These are phyloP conservation scores for Phania funesta DNA, from an alignment of 2,888 invertebrate species.

Conservation along the genomic window DNA sequence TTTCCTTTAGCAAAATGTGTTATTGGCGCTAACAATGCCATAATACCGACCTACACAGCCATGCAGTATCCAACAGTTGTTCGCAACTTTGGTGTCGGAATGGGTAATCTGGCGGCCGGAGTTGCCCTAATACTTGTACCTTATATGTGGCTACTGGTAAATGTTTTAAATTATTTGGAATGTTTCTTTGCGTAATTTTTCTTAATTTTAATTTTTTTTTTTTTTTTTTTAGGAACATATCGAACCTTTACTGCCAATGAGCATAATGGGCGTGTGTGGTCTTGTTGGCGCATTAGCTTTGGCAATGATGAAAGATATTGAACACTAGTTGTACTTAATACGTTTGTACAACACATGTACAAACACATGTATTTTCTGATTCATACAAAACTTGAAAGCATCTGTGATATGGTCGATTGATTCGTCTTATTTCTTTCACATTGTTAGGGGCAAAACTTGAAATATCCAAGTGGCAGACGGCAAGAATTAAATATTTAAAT, in stretches of 20 bases:
- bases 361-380: background rate
- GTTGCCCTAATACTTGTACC: slow-evolving; percentile 89
- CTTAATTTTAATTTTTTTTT: background rate
- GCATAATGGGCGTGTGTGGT: slow-evolving; percentile 81
- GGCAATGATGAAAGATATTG: slow-evolving; percentile 81
- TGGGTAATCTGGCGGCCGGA: slow-evolving; percentile 88
- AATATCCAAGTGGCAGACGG: too few relatives aligned
- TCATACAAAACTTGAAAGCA: slow-evolving; percentile 13
- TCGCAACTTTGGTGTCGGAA: slow-evolving; percentile 86
- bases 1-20: slow-evolving; percentile 84
- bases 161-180: slow-evolving; percentile 68
- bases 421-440: too few relatives aligned
- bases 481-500: too few relatives aligned
- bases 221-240: slow-evolving; percentile 78
- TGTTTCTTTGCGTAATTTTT: too few relatives aligned
- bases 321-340: slow-evolving; percentile 34
- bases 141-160: slow-evolving; percentile 89
- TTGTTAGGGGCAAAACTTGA: too few relatives aligned
- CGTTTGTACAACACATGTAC: background rate
- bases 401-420: slow-evolving; percentile 33
- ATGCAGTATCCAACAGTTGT: slow-evolving; percentile 87
- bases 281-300: slow-evolving; percentile 81
- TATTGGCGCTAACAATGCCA: slow-evolving; percentile 88
- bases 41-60: slow-evolving; percentile 88
- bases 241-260: slow-evolving; percentile 81